phyloP scores from a whole-genome alignment of 2,888 invertebrate species.

The Linnaemya tessellans region DNA sequence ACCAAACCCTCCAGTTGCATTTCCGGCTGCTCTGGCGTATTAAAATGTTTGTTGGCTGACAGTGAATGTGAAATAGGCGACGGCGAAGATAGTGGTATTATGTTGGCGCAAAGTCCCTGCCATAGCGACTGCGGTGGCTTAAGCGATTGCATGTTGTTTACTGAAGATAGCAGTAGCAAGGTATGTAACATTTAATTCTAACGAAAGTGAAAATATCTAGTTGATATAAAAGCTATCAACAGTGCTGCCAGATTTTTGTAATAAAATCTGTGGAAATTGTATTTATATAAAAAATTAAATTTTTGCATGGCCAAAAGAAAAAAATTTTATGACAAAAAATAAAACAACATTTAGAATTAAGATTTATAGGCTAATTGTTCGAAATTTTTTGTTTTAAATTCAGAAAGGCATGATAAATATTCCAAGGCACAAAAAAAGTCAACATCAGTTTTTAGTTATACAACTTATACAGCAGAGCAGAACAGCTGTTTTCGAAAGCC shows the following conservation, averaged over 20 bases:
- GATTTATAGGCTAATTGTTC: too few species aligned
- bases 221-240: neutral
- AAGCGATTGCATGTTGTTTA: constrained; percentile 62
- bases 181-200: constrained; percentile 58
- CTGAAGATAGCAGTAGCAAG: constrained; percentile 64
- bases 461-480: too few species aligned
- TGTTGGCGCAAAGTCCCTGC: constrained; percentile 55
- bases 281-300: too few species aligned
- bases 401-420: too few species aligned
- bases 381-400: too few species aligned
- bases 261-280: too few species aligned
- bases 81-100: constrained; percentile 66
- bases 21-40: neutral
- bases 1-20: neutral
- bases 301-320: too few species aligned
- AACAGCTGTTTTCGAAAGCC: too few species aligned
- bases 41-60: constrained; percentile 44
- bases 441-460: too few species aligned
- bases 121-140: constrained; percentile 44
- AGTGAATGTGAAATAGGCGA: constrained; percentile 63
- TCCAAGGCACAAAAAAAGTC: too few species aligned
- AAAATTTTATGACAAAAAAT: too few species aligned
- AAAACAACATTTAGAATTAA: too few species aligned
- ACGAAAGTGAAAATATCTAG: constrained; percentile 55
- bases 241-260: neutral